Conservation (phyloP, 2,888 invertebrate genomes). For the Volucella bombylans region DNA sequence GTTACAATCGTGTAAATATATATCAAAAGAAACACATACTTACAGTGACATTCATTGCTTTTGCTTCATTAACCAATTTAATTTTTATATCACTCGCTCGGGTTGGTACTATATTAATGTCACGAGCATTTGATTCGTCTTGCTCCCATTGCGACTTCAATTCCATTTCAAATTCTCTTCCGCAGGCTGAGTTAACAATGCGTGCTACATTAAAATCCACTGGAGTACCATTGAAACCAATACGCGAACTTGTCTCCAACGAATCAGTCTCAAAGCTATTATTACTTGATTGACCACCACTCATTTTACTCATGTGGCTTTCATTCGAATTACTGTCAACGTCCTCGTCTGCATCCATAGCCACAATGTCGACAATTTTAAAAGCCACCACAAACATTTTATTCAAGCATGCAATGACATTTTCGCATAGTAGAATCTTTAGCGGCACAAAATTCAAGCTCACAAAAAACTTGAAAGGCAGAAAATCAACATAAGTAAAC, state of each 20-base stretch:
- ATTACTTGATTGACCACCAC: constrained; percentile 77
- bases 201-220: constrained; percentile 81
- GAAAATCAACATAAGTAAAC: constrained; percentile 87
- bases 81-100: constrained; percentile 81
- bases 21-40: constrained; percentile 19
- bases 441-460: constrained; percentile 86
- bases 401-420: constrained; percentile 87
- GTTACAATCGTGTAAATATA: neutral
- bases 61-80: constrained; percentile 81
- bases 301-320: constrained; percentile 77
- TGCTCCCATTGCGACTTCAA: constrained; percentile 81
- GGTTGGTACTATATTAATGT: constrained; percentile 86
- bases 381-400: constrained; percentile 86
- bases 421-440: constrained; percentile 86
- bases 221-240: constrained; percentile 77
- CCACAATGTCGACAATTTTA: constrained; percentile 82
- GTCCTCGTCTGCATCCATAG: constrained; percentile 74
- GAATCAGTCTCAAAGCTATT: constrained; percentile 81
- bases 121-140: constrained; percentile 81
- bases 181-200: constrained; percentile 80
- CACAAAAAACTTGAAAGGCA: constrained; percentile 86
- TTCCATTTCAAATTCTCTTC: constrained; percentile 80
- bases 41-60: constrained; percentile 81
- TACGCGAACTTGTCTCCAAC: constrained; percentile 79
- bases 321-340: constrained; percentile 78